These are phyloP conservation scores for Apostichopus leukothele DNA, from an alignment of 53 echinoderm and acorn worm species.

Conservation along the genomic window DNA sequence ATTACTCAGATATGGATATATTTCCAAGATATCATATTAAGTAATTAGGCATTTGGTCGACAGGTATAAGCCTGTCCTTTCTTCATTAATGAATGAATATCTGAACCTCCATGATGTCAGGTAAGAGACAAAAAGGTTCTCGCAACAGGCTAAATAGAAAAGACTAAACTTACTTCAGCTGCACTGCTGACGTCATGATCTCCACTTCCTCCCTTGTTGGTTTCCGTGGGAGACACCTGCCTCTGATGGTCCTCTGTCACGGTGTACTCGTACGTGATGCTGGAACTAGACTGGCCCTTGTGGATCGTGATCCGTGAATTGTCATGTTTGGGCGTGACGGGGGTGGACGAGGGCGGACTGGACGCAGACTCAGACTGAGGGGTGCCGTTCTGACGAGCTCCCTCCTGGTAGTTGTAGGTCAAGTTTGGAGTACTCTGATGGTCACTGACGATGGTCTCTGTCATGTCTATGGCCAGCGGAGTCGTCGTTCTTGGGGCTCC, in stretches of 20 bases:
- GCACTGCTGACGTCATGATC: slow-evolving; percentile 16
- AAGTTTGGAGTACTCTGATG: slow-evolving; percentile 92
- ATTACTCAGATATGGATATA: no score
- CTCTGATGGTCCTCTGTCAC: slow-evolving; percentile 80
- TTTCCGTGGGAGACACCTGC: slow-evolving; percentile 51
- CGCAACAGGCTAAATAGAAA: neutral
- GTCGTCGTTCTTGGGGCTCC: slow-evolving; percentile 98
- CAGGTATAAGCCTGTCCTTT: no score
- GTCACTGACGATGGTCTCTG: slow-evolving; percentile 85
- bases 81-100: no score
- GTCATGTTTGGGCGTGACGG: slow-evolving; percentile 91
- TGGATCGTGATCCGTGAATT: slow-evolving; percentile 95
- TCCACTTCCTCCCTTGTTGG: slow-evolving; percentile 13
- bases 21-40: no score
- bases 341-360: slow-evolving; percentile 88
- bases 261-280: slow-evolving; percentile 95
- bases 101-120: no score
- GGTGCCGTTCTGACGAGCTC: slow-evolving; percentile 66
- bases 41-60: no score
- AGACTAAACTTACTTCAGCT: slow-evolving; percentile 27
- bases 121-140: no score
- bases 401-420: slow-evolving; percentile 56
- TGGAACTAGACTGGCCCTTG: slow-evolving; percentile 88
- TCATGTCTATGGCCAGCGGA: slow-evolving; percentile 88
- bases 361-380: slow-evolving; percentile 73